Conservation (phyloP, 2,888 invertebrate genomes). For the Polyploca ridens region DNA sequence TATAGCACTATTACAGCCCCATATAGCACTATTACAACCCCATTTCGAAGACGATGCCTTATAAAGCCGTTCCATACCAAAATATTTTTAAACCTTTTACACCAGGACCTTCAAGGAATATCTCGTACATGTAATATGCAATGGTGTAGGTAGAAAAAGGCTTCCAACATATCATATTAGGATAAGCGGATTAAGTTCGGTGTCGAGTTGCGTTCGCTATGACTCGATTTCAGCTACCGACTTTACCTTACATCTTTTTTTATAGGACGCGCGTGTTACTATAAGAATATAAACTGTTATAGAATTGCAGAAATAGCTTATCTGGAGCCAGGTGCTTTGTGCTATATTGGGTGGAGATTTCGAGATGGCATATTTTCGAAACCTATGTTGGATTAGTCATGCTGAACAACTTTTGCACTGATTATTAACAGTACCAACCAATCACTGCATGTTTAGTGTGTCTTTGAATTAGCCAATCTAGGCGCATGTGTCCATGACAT, state of each 20-base stretch:
- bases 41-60: not conserved
- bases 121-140: slow-evolving; percentile 1
- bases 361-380: no score
- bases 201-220: slow-evolving; percentile 47
- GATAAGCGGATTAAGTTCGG: slow-evolving; percentile 69
- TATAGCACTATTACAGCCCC: not conserved
- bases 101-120: not conserved
- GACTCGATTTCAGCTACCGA: slow-evolving; percentile 4
- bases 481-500: no score
- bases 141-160: slow-evolving; percentile 46
- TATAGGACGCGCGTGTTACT: not conserved
- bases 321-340: not conserved
- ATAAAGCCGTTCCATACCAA: not conserved
- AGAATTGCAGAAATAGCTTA: not conserved
- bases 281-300: not conserved
- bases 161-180: slow-evolving; percentile 65
- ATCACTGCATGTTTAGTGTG: no score
- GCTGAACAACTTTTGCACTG: no score
- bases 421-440: no score
- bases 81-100: slow-evolving; percentile 7
- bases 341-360: no score
- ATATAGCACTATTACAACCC: no score
- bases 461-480: no score
- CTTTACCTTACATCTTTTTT: not conserved
- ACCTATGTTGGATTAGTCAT: no score